A percentile compares a stretch with the other conserved stretches of the same genome.
Conservation (phyloP, 2,797 vertebrate genomes). For the Synanceia verrucosa region DNA sequence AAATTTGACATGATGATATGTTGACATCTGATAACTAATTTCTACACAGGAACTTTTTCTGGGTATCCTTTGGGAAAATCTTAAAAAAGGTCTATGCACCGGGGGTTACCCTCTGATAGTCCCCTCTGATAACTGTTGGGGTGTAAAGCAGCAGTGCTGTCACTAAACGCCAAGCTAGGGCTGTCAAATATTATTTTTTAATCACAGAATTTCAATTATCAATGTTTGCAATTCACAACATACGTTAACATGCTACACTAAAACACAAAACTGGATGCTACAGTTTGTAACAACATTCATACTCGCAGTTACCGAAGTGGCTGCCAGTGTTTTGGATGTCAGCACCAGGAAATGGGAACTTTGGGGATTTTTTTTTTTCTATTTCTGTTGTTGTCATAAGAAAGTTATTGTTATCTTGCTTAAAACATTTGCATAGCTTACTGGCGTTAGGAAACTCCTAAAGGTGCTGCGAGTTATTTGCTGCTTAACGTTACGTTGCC, state of each 20-base stretch:
- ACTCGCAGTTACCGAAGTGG: background rate
- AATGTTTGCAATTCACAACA: too few relatives aligned
- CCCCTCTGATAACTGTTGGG: too few relatives aligned
- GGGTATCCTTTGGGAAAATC: background rate
- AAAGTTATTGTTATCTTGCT: too few relatives aligned
- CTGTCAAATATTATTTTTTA: too few relatives aligned
- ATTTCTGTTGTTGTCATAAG: too few relatives aligned
- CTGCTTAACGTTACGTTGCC: background rate
- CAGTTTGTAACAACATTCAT: background rate
- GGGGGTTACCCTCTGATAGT: too few relatives aligned
- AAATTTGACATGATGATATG: constrained; percentile 5
- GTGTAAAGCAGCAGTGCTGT: background rate
- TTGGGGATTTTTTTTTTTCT: too few relatives aligned
- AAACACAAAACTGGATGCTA: background rate
- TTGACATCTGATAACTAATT: background rate
- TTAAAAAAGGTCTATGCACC: too few relatives aligned
- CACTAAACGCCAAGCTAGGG: background rate
- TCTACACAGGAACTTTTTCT: background rate
- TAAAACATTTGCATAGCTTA: too few relatives aligned
- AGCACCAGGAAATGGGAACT: background rate
- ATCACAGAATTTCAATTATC: too few relatives aligned
- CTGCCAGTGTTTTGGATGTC: background rate
- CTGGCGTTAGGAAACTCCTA: background rate
- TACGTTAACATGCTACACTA: too few relatives aligned
- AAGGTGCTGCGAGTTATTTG: background rate